Base-by-base conservation (phyloP, 2,888 invertebrate species). In the Odontocolon sp. region DNA sequence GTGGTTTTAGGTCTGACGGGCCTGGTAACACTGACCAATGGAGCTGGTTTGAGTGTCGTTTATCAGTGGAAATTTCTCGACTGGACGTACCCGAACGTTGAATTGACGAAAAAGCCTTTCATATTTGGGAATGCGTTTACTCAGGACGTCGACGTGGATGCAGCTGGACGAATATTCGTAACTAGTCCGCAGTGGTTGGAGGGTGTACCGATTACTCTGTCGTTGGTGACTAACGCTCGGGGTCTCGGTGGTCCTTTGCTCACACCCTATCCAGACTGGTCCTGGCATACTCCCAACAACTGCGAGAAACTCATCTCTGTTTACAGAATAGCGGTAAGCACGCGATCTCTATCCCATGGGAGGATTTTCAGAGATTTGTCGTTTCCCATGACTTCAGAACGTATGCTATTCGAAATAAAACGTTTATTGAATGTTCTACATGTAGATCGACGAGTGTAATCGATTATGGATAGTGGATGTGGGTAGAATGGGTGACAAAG, bases 391-490 rank as follows among this genome's bases (percentile, higher is more conserved):
- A 21, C 31, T 18, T 11, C 2, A 2, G n/a, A 2, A 21, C 11
- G 21, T 45, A 4, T 26, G 28, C n/a, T n/a, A 45, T 11, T 6
- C 8, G 23, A 18, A 14, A 14, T 2, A n/a, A 40, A 54, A 36
- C 31, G 18, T 28, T 26, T 61, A 40, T 61, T 21, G 11, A 26
- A 52, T 50, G 42, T 54, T 33, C 6, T 18, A 18, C 21, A 42
- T 45, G 59, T 81, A 90, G 90, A 90, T 90, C 75, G 91, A 91
- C 83, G 89, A 90, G 68, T 91, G 89, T 80, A 82, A 90, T 81
- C 88, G 91, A 47, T 85, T 91, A 75, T 91, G 91, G 91, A 81
- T 90, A 23, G 85, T 91, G 69, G 91, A 91, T 79, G 85, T 84
- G 1, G 91, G 91, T 1, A 80, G 87, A 40, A 69, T 77, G 3